Base-by-base conservation (phyloP, 2,888 invertebrate species). In the Fragum whitleyi region DNA sequence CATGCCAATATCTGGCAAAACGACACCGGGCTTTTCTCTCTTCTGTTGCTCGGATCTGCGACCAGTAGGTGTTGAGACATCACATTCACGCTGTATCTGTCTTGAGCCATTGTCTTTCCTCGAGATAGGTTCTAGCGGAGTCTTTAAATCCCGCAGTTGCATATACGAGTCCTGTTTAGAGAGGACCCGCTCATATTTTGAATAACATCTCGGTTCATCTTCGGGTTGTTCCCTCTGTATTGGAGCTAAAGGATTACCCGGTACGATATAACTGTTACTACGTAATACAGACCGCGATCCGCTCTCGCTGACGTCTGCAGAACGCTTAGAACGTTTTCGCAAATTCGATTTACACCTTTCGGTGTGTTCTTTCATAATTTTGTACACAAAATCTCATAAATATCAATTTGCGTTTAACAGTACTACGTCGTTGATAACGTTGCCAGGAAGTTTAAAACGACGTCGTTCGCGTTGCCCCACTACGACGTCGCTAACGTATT, bases 201-300 rank as follows among this genome's bases (percentile, higher is more conserved):
- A 28, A n/a, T 29, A 11, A 16, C 53, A 55, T 0, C 11, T 29
- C 16, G n/a, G 11, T 6, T 1, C 28, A 1, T 53, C 36, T n/a
- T 36, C 36, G 7, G 57, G 36, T 51, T 32, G 1, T 11, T 42
- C 32, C 16, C n/a, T 14, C 2, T 47, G 14, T 47, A 47, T 47
- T 16, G 68, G 69, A n/a, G 59, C 68, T 2, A 32, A 59, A 7
- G 67, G 61, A 51, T 77, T 67, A 21, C 55, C 77, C 11, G 65
- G 53, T 3, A 47, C 53, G 16, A 69, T 59, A 32, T 73, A 73
- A 36, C 77, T 78, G 23, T 26, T 68, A 73, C 77, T 73, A 29
- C 39, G 29, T 21, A 70, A 14, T 6, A 55, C 67, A 47, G 28
- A 47, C 0, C 6, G 26, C 59, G 59, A 53, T 32, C 55, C 28